These are phyloP conservation scores for Papilio dardanus DNA, from an alignment of 1,140 invertebrate species.

Conservation along the genomic window DNA sequence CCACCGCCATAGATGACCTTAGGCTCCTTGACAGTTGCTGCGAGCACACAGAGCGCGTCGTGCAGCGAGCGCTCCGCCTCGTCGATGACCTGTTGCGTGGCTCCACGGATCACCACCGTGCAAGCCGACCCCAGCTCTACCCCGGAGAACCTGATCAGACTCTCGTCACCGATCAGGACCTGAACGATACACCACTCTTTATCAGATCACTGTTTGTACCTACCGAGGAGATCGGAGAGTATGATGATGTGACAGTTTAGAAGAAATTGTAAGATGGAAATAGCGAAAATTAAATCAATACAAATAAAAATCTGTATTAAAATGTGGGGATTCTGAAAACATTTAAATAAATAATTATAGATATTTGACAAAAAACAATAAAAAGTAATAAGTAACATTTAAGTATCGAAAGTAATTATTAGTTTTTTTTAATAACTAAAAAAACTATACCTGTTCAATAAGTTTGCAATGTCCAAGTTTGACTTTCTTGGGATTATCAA, in stretches of 20 bases:
- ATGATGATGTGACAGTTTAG: too few species aligned
- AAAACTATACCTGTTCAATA: conserved; percentile 96
- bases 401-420: too few species aligned
- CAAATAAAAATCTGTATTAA: too few species aligned
- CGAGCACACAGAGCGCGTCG: conserved; percentile 98
- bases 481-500: conserved; percentile 95
- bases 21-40: conserved; percentile 97
- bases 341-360: too few species aligned
- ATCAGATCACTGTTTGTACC: too few species aligned
- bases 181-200: conserved; percentile 65
- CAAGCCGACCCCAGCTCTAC: conserved; percentile 98
- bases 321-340: too few species aligned
- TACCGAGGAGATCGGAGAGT: too few species aligned
- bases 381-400: too few species aligned
- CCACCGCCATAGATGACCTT: conserved; percentile 96
- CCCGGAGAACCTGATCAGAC: conserved; percentile 96
- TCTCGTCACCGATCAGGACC: conserved; percentile 99
- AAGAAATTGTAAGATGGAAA: too few species aligned
- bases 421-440: too few species aligned
- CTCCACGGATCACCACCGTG: conserved; percentile 97
- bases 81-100: conserved; percentile 99
- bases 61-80: conserved; percentile 99
- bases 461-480: conserved; percentile 97
- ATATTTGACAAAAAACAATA: too few species aligned
- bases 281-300: too few species aligned